Evolutionary conservation across 2,113 vertebrate genomes (phyloP).

Genomic region (Macroglossus sobrinus): DNA sequence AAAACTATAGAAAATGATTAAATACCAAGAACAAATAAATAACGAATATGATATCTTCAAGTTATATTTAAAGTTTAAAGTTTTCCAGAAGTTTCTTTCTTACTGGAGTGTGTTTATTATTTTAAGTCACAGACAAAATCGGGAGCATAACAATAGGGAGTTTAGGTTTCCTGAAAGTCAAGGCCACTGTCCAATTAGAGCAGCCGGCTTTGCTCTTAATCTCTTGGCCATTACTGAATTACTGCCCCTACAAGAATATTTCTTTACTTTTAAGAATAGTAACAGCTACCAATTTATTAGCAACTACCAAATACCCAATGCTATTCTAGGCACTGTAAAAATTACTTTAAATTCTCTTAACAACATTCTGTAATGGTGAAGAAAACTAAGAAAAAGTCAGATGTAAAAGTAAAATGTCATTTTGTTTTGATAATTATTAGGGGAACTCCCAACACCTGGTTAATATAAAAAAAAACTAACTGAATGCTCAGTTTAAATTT

Average conservation of each 20-base stretch:
- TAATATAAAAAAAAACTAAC: not conserved
- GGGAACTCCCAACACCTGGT: not conserved
- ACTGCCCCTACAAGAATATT: not conserved
- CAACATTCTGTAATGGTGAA: not conserved
- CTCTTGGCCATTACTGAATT: not conserved
- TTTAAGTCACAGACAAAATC: not conserved
- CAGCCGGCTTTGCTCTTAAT: not conserved
- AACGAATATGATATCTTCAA: not conserved
- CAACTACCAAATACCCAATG: not conserved
- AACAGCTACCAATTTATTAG: not conserved
- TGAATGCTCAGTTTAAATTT: not conserved
- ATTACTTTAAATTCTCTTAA: not conserved
- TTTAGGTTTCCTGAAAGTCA: not conserved
- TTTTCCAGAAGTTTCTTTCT: not conserved
- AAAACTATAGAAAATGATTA: not conserved
- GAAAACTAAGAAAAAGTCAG: not conserved
- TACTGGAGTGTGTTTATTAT: not conserved
- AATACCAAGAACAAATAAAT: not conserved
- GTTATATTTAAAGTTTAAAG: not conserved
- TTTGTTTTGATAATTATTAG: not conserved
- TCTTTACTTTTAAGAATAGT: not conserved
- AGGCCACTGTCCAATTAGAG: not conserved
- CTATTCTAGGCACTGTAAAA: not conserved
- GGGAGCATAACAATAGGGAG: not conserved
- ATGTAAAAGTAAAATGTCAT: not conserved